Percentiles rank a stretch among this genome's conserved stretches.
Evolutionary conservation across 2,797 vertebrate species (phyloP).

Genomic region (Rhinatrema bivittatum): DNA sequence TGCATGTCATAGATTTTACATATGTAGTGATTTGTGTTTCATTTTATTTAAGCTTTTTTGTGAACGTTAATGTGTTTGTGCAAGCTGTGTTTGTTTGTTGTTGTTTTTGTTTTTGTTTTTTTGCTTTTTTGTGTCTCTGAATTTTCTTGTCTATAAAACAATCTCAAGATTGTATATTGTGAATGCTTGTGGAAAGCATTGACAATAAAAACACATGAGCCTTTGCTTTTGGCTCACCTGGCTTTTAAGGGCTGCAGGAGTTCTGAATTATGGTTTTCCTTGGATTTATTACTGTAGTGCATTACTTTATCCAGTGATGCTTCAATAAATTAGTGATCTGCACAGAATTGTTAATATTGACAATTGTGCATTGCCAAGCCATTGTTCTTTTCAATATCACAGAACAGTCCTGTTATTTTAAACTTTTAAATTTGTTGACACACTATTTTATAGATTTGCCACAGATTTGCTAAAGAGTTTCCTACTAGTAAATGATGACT

Average conservation of each 20-base stretch:
- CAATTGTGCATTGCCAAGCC: background rate
- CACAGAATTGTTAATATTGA: background rate
- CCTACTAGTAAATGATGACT: no score
- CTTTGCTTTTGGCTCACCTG: conserved; percentile 28
- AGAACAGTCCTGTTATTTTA: background rate
- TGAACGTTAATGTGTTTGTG: conserved; percentile 62
- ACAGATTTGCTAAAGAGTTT: conserved; percentile 1
- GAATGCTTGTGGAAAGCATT: conserved; percentile 46
- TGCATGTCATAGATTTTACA: conserved; percentile 69
- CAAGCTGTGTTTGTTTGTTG: conserved; percentile 60
- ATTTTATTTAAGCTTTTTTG: conserved; percentile 64
- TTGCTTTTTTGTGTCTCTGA: no score
- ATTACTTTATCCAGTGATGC: conserved; percentile 6
- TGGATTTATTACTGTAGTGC: conserved; percentile 7
- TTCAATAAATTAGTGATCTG: background rate
- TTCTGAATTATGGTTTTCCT: conserved; percentile 58
- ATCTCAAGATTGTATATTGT: conserved; percentile 84
- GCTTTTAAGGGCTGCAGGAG: conserved; percentile 26
- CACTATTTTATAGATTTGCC: conserved; percentile 7
- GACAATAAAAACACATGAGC: conserved; percentile 17
- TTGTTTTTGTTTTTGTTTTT: no score
- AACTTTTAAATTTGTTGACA: conserved; percentile 2
- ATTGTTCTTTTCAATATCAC: background rate
- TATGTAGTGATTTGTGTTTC: conserved; percentile 30
- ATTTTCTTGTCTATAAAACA: conserved; percentile 54